phyloP scores from a whole-genome alignment of 2,888 invertebrate species.

The Amaurobius ferox region DNA sequence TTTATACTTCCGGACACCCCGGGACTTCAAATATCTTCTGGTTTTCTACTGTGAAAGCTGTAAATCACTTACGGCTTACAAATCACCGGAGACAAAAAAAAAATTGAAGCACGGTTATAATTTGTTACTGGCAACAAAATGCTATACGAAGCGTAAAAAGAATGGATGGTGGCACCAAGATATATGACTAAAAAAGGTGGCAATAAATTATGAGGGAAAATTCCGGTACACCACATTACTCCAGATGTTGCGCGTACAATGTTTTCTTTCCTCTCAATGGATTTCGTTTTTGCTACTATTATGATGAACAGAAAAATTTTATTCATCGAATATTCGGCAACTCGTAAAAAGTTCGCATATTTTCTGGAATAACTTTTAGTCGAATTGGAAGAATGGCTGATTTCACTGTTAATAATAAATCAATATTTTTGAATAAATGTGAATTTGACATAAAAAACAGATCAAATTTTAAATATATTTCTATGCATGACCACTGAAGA shows the following conservation, averaged over 20 bases:
- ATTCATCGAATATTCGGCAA: background rate
- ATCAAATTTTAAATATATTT: no score
- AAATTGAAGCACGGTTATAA: background rate
- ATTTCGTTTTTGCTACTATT: background rate
- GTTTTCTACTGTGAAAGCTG: background rate
- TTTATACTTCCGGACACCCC: no score
- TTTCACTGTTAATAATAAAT: no score
- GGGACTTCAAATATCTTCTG: background rate
- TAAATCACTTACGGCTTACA: background rate
- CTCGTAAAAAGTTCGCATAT: no score
- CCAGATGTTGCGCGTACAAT: background rate
- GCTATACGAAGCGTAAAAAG: background rate
- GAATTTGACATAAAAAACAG: no score
- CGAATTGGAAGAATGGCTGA: no score
- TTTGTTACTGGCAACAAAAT: background rate
- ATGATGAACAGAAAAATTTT: background rate
- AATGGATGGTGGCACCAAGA: background rate
- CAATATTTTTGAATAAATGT: no score
- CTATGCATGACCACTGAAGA: no score
- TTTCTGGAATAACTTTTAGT: no score
- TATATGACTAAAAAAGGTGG: background rate
- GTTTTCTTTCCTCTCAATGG: background rate
- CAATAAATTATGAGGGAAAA: conserved; percentile 8
- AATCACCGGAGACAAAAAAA: background rate
- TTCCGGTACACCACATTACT: background rate